These are phyloP conservation scores for Lepetodrilus schrolli DNA, from an alignment of 2,888 invertebrate genomes.

Conservation along the genomic window DNA sequence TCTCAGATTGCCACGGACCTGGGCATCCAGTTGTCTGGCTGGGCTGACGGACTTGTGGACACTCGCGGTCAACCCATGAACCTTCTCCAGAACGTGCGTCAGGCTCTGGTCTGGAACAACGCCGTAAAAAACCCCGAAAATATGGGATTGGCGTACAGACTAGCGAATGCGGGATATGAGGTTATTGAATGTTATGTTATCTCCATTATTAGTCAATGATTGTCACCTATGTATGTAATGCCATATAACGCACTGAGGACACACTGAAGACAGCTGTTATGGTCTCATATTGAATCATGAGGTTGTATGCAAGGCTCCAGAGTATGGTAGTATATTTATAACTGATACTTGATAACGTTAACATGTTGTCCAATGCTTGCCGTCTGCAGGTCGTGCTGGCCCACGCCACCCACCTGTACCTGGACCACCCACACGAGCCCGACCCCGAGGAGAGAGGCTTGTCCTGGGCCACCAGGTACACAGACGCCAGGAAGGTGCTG, in stretches of 20 bases:
- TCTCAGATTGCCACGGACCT: slow-evolving; percentile 31
- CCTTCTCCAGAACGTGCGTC: slow-evolving; percentile 44
- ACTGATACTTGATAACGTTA: too few species aligned
- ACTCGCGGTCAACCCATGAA: slow-evolving; percentile 28
- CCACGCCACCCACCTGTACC: slow-evolving; percentile 63
- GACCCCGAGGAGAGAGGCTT: slow-evolving; percentile 69
- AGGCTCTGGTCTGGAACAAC: slow-evolving; percentile 64
- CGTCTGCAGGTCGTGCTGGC: slow-evolving; percentile 63
- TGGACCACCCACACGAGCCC: slow-evolving; percentile 67
- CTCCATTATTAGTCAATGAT: too few species aligned
- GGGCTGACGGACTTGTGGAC: slow-evolving; percentile 60
- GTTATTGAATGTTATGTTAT: slow-evolving; percentile 40
- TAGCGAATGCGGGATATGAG: slow-evolving; percentile 70
- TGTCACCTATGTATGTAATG: too few species aligned
- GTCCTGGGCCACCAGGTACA: slow-evolving; percentile 70
- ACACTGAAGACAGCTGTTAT: too few species aligned
- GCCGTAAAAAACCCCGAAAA: slow-evolving; percentile 61
- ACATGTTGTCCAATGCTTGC: too few species aligned
- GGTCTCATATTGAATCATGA: too few species aligned
- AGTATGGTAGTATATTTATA: too few species aligned
- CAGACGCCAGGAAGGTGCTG: slow-evolving; percentile 59
- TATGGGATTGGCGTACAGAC: slow-evolving; percentile 49
- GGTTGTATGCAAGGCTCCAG: too few species aligned
- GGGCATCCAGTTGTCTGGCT: slow-evolving; percentile 44
- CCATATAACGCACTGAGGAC: too few species aligned